These are phyloP conservation scores for Papilio polyxenes DNA, from an alignment of 1,140 invertebrate genomes.

Conservation along the genomic window DNA sequence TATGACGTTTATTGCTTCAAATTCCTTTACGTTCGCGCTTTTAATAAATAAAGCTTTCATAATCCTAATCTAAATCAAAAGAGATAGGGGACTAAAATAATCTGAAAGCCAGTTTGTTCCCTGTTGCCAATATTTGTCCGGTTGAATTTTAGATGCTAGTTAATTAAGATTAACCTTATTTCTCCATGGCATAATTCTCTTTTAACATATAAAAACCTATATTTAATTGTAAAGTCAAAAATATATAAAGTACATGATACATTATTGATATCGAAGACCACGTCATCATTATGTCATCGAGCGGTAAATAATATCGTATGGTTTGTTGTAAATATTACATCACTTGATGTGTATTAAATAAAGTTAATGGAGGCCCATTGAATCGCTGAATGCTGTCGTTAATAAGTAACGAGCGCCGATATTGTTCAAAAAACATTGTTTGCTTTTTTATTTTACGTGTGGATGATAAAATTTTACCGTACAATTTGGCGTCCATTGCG, in stretches of 20 bases:
- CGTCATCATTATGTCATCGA: conserved; percentile 19
- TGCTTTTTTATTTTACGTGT: conserved; percentile 17
- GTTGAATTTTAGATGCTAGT: conserved; percentile 25
- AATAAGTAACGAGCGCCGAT: conserved; percentile 23
- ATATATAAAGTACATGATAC: not conserved
- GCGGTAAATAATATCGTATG: conserved; percentile 28
- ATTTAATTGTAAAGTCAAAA: not conserved
- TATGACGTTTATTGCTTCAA: conserved; percentile 36
- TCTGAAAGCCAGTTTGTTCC: conserved; percentile 12
- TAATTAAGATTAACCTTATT: conserved; percentile 2
- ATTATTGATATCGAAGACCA: not conserved
- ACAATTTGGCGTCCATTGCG: conserved; percentile 1
- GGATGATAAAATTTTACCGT: conserved; percentile 28
- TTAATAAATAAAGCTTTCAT: conserved; percentile 24
- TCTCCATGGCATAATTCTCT: not conserved
- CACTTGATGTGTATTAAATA: conserved; percentile 22
- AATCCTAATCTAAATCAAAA: conserved; percentile 33
- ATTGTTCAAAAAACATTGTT: conserved; percentile 28
- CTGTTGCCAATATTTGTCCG: conserved; percentile 12
- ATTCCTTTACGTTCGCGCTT: conserved; percentile 3
- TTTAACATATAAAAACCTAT: too few species aligned
- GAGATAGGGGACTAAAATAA: conserved; percentile 24
- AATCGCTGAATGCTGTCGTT: conserved; percentile 7
- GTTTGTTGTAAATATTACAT: conserved; percentile 30
- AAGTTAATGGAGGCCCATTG: conserved; percentile 22